Conservation (phyloP, 2,113 vertebrate species). For the Sinosuthora webbiana region DNA sequence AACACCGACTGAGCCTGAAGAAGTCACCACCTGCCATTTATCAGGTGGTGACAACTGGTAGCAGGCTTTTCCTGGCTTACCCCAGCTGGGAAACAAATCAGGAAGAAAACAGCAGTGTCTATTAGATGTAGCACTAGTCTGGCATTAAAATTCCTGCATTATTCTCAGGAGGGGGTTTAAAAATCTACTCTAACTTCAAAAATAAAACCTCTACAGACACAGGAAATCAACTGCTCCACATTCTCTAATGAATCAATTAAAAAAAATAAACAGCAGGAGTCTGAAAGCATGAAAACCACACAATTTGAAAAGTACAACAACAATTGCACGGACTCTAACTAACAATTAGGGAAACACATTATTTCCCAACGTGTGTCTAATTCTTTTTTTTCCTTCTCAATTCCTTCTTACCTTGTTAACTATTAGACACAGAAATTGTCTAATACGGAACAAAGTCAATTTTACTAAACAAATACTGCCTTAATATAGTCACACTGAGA, state of each 20-base stretch:
- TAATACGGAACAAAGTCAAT: not conserved
- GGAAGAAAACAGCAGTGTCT: not conserved
- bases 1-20: not conserved
- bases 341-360: not conserved
- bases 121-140: not conserved
- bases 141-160: not conserved
- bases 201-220: not conserved
- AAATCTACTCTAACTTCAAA: not conserved
- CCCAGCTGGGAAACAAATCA: not conserved
- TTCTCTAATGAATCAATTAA: not conserved
- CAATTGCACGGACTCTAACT: not conserved
- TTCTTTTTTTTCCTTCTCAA: not conserved
- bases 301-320: not conserved
- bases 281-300: not conserved
- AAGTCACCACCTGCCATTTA: slow-evolving; percentile 17
- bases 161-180: not conserved
- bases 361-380: not conserved
- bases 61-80: not conserved
- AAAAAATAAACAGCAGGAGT: not conserved
- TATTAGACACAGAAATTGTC: not conserved
- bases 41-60: not conserved
- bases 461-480: not conserved
- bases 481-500: not conserved
- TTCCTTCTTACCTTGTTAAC: not conserved
- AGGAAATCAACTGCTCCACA: not conserved